phyloP scores from a whole-genome alignment of 2,888 invertebrate genomes.

The Drosophila bunnanda region DNA sequence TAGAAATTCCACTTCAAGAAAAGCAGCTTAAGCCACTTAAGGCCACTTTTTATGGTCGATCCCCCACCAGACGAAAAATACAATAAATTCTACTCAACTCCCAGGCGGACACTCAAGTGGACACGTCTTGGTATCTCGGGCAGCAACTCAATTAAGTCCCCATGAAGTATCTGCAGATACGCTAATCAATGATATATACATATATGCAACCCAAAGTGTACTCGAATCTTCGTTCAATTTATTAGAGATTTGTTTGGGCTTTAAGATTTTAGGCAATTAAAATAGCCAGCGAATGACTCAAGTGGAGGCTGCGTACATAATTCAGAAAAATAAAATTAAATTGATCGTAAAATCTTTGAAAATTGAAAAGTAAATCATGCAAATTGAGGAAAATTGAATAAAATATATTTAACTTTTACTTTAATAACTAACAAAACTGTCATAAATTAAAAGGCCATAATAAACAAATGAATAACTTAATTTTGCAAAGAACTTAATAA shows the following conservation, averaged over 20 bases:
- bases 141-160: slow-evolving; percentile 78
- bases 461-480: too few species aligned
- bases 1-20: slow-evolving; percentile 70
- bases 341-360: slow-evolving; percentile 15
- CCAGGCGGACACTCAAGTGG: slow-evolving; percentile 56
- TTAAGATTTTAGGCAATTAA: slow-evolving; percentile 36
- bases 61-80: slow-evolving; percentile 61
- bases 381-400: not conserved
- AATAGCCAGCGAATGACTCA: slow-evolving; percentile 24
- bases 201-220: slow-evolving; percentile 41
- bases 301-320: slow-evolving; percentile 12
- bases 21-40: slow-evolving; percentile 70
- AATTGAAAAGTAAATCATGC: slow-evolving; percentile 1
- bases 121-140: slow-evolving; percentile 21
- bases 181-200: slow-evolving; percentile 73
- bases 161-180: slow-evolving; percentile 75
- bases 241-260: slow-evolving; percentile 50
- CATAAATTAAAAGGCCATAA: too few species aligned
- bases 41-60: slow-evolving; percentile 44
- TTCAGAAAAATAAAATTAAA: slow-evolving; percentile 10
- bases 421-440: too few species aligned
- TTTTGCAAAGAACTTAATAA: too few species aligned
- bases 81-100: slow-evolving; percentile 78
- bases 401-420: not conserved
- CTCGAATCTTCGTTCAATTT: slow-evolving; percentile 34